These are phyloP conservation scores for Epinephelus moara DNA, from an alignment of 2,113 vertebrate genomes.

Conservation along the genomic window DNA sequence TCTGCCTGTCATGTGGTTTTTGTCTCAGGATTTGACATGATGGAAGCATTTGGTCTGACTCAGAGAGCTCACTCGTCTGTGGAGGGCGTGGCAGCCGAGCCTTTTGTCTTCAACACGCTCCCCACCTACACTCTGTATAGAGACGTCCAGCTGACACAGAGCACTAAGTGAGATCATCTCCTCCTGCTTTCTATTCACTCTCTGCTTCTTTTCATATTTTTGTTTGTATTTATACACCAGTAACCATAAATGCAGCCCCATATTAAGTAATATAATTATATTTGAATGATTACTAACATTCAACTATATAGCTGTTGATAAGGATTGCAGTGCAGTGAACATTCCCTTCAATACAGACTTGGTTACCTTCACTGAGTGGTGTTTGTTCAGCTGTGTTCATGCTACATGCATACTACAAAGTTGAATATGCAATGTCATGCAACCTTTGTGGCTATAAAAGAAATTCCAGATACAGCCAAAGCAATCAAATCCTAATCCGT, in stretches of 20 bases:
- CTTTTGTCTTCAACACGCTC: slow-evolving; percentile 85
- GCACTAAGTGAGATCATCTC: slow-evolving; percentile 85
- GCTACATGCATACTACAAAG: not conserved
- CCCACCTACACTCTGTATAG: slow-evolving; percentile 89
- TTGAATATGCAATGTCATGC: too few relatives aligned
- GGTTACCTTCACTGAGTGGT: not conserved
- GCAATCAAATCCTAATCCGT: too few relatives aligned
- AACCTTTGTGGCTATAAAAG: too few relatives aligned
- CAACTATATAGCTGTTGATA: not conserved
- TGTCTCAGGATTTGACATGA: slow-evolving; percentile 92
- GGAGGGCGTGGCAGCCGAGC: slow-evolving; percentile 90
- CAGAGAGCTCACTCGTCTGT: slow-evolving; percentile 88
- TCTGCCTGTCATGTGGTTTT: slow-evolving; percentile 13
- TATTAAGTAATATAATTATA: too few relatives aligned
- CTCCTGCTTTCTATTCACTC: not conserved
- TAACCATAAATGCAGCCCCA: not conserved
- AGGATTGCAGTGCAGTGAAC: not conserved
- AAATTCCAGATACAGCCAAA: too few relatives aligned
- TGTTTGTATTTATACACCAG: not conserved
- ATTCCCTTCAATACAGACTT: not conserved
- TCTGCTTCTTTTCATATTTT: not conserved
- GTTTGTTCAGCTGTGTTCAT: not conserved
- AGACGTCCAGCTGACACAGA: slow-evolving; percentile 90
- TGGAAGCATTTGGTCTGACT: slow-evolving; percentile 92
- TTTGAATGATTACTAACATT: not conserved